Evolutionary conservation across 53 echinoderm and acorn worm genomes (phyloP).

Genomic region (Echinarachnius parma): DNA sequence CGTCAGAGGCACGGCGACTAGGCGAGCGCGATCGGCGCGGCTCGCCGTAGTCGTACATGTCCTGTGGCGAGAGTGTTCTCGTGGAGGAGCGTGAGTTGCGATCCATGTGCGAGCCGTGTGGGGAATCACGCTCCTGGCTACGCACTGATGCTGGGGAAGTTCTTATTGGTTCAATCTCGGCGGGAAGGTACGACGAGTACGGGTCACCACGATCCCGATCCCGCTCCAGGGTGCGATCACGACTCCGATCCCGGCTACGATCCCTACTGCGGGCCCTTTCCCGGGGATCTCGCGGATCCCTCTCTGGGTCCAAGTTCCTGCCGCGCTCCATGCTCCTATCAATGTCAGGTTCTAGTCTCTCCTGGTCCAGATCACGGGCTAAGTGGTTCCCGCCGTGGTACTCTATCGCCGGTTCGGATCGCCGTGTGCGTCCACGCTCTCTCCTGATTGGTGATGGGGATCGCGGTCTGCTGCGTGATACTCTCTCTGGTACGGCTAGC

Average conservation of each 20-base stretch:
- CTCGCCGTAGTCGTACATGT: slow-evolving; percentile 67
- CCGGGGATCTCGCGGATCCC: slow-evolving; percentile 10
- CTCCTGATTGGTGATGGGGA: slow-evolving; percentile 78
- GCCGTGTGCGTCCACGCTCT: slow-evolving; percentile 39
- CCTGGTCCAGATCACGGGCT: slow-evolving; percentile 2
- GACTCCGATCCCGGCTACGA: slow-evolving; percentile 21
- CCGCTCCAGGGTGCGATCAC: slow-evolving; percentile 10
- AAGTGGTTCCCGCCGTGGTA: slow-evolving; percentile 20
- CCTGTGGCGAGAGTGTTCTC: slow-evolving; percentile 70
- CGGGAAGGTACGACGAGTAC: slow-evolving; percentile 40
- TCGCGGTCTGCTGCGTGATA: slow-evolving; percentile 62
- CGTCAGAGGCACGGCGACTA: slow-evolving; percentile 63
- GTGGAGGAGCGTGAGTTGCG: slow-evolving; percentile 41
- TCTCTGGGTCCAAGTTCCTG: not conserved
- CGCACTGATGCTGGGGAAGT: slow-evolving; percentile 29
- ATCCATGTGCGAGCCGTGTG: slow-evolving; percentile 39
- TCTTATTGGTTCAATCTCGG: slow-evolving; percentile 31
- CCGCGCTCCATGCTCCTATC: slow-evolving; percentile 13
- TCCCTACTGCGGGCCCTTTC: not conserved
- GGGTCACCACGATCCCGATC: slow-evolving; percentile 14
- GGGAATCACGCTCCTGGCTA: slow-evolving; percentile 32
- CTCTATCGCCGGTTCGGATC: slow-evolving; percentile 52
- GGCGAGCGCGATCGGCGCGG: slow-evolving; percentile 86
- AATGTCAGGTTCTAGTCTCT: not conserved
- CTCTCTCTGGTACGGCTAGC: slow-evolving; percentile 83